These are phyloP conservation scores for Pollachius pollachius DNA, from an alignment of 2,113 vertebrate species.

Conservation along the genomic window DNA sequence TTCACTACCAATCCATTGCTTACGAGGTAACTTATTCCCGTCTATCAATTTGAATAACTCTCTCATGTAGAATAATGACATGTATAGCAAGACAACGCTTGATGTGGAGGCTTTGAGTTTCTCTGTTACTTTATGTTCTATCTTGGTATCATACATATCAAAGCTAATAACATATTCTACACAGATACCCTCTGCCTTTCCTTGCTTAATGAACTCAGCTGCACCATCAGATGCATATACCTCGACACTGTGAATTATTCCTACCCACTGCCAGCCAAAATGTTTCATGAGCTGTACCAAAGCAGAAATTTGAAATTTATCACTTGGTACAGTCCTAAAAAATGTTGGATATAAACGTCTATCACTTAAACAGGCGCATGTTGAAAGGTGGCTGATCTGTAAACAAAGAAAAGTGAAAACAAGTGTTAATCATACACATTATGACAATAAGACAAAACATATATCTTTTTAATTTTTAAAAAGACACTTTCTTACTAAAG, in stretches of 20 bases:
- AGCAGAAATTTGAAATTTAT: conserved; percentile 47
- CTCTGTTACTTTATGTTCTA: not conserved
- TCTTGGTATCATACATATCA: not conserved
- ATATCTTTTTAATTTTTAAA: no score
- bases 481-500: conserved; percentile 41
- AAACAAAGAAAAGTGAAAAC: not conserved
- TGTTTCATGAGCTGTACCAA: conserved; percentile 57
- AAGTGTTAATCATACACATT: no score
- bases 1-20: conserved; percentile 58
- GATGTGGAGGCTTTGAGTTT: conserved; percentile 45
- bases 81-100: conserved; percentile 57
- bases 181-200: conserved; percentile 46
- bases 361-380: conserved; percentile 62
- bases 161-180: conserved; percentile 45
- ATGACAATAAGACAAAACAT: no score
- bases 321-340: conserved; percentile 65
- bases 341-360: conserved; percentile 53
- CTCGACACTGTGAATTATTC: conserved; percentile 31
- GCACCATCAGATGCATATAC: conserved; percentile 39
- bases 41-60: conserved; percentile 33
- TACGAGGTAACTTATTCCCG: conserved; percentile 49
- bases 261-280: conserved; percentile 65
- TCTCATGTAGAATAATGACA: conserved; percentile 23
- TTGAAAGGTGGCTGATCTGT: conserved; percentile 64
- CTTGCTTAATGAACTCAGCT: conserved; percentile 36